Evolutionary conservation across 2,888 invertebrate genomes (phyloP).

Genomic region (Aphrophora alni): DNA sequence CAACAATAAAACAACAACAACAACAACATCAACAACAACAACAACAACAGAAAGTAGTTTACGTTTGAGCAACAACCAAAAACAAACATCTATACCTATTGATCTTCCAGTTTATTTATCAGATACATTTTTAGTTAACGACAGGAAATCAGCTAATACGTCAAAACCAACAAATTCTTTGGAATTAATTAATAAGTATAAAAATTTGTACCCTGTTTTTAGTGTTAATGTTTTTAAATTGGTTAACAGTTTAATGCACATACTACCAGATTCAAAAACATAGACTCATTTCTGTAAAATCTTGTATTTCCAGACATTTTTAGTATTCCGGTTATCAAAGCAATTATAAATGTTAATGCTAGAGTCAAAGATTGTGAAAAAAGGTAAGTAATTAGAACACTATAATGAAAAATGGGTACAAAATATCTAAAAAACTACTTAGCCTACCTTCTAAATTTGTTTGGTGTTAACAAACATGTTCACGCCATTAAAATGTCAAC

Average conservation of each 20-base stretch:
- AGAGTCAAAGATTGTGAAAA: too few species aligned
- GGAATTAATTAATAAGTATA: background rate
- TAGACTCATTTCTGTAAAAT: too few species aligned
- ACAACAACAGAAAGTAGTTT: background rate
- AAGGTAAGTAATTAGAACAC: too few species aligned
- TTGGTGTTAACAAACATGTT: too few species aligned
- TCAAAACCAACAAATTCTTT: background rate
- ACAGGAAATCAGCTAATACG: background rate
- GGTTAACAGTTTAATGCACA: background rate
- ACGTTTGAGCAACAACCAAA: background rate
- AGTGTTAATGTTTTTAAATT: background rate
- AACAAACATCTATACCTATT: background rate
- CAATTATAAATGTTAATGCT: too few species aligned
- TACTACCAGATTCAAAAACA: background rate
- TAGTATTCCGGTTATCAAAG: too few species aligned
- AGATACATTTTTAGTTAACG: background rate
- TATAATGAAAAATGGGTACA: too few species aligned
- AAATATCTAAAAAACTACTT: too few species aligned
- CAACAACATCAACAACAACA: background rate
- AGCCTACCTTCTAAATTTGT: too few species aligned
- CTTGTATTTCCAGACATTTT: too few species aligned
- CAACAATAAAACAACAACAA: background rate
- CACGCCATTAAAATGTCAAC: too few species aligned
- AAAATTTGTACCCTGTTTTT: background rate
- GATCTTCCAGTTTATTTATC: background rate